phyloP scores from a whole-genome alignment of 2,888 invertebrate species.

The Cataglyphis altisquamis region DNA sequence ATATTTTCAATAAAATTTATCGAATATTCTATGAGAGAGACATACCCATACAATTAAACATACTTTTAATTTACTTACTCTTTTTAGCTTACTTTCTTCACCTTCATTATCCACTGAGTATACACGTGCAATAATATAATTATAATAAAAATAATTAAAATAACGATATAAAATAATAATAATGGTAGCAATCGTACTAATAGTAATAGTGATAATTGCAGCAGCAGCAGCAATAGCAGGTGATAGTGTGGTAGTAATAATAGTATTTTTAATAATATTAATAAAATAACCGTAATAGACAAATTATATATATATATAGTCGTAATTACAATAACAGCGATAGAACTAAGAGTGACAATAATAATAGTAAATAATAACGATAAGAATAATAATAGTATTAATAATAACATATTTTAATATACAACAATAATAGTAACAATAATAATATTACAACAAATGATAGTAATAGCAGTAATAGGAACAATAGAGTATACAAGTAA shows the following conservation, averaged over 20 bases:
- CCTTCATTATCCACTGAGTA: slow-evolving; percentile 74
- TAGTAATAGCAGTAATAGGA: slow-evolving; percentile 62
- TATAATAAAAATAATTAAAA: slow-evolving; percentile 39
- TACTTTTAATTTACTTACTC: slow-evolving; percentile 56
- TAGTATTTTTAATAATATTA: slow-evolving; percentile 29
- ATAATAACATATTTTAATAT: slow-evolving; percentile 40
- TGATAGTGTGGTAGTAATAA: slow-evolving; percentile 13
- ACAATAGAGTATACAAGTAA: slow-evolving; percentile 27
- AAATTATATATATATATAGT: neutral
- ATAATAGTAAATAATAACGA: slow-evolving; percentile 70
- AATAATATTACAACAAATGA: slow-evolving; percentile 39
- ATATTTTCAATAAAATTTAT: slow-evolving; percentile 49
- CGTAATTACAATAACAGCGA: slow-evolving; percentile 6
- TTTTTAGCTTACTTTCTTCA: slow-evolving; percentile 48
- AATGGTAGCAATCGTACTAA: slow-evolving; percentile 50
- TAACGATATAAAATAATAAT: slow-evolving; percentile 60
- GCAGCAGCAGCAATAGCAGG: slow-evolving; percentile 49
- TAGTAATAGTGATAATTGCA: slow-evolving; percentile 51
- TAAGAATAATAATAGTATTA: slow-evolving; percentile 66
- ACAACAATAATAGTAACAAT: slow-evolving; percentile 50
- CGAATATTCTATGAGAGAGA: slow-evolving; percentile 44
- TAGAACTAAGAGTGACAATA: slow-evolving; percentile 53
- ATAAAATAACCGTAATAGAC: slow-evolving; percentile 2
- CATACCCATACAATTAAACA: slow-evolving; percentile 55
- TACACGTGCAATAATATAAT: slow-evolving; percentile 79